phyloP scores from a whole-genome alignment of 2,797 vertebrate species.

The Crenichthys baileyi region DNA sequence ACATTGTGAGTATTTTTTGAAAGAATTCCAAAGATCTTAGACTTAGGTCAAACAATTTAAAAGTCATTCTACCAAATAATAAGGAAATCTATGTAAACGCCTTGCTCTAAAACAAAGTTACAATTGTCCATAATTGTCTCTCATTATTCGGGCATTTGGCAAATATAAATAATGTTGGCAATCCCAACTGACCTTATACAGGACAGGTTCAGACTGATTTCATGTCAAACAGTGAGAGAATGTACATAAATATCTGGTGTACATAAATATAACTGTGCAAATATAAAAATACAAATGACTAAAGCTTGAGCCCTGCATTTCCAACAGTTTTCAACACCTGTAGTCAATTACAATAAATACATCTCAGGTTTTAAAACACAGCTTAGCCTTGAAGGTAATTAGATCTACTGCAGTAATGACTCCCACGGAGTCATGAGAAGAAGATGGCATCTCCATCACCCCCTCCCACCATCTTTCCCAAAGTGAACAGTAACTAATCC shows the following conservation, averaged over 20 bases:
- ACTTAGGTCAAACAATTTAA: background rate
- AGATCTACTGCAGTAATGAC: constrained; percentile 68
- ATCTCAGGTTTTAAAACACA: constrained; percentile 70
- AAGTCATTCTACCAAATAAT: background rate
- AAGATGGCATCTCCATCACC: constrained; percentile 54
- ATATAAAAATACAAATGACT: background rate
- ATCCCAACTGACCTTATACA: background rate
- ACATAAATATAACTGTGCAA: background rate
- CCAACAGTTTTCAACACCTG: constrained; percentile 46
- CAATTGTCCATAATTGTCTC: background rate
- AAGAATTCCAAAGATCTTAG: background rate
- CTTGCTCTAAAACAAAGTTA: background rate
- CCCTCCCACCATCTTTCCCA: constrained; percentile 52
- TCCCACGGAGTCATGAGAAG: constrained; percentile 64
- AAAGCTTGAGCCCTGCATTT: constrained; percentile 29
- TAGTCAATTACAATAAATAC: constrained; percentile 66
- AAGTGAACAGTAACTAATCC: constrained; percentile 62
- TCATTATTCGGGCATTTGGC: background rate
- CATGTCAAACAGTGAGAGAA: background rate
- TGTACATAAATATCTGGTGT: background rate
- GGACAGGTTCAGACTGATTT: background rate
- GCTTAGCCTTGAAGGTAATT: constrained; percentile 74
- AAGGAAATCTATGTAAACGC: background rate
- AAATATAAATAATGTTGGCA: background rate
- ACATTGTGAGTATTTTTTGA: background rate